A percentile compares a stretch with the other conserved stretches of the same genome.
Conservation (phyloP, 1,140 invertebrate species). For the Latrodectus geometricus region DNA sequence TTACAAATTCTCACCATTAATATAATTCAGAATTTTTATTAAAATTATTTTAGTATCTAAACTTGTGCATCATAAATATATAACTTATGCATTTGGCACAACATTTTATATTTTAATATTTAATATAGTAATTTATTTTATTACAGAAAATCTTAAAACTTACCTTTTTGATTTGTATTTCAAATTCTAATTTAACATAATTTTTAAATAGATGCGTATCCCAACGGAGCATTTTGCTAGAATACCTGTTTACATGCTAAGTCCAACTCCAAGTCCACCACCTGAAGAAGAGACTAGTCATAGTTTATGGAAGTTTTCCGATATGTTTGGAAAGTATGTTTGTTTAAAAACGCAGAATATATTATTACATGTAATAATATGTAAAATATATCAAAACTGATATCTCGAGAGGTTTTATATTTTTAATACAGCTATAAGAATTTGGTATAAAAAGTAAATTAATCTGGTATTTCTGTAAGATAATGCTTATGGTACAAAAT, state of each 20-base stretch:
- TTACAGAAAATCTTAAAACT: neutral
- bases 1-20: too few species aligned
- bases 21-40: too few species aligned
- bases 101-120: neutral
- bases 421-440: too few species aligned
- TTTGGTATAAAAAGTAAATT: too few species aligned
- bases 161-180: neutral
- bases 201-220: slow-evolving; percentile 84
- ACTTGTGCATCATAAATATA: too few species aligned
- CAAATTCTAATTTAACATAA: neutral
- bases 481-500: too few species aligned
- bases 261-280: slow-evolving; percentile 80
- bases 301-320: slow-evolving; percentile 54
- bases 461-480: too few species aligned
- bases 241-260: slow-evolving; percentile 90
- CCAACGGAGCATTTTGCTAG: slow-evolving; percentile 95
- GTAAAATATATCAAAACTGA: too few species aligned
- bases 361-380: neutral
- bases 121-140: slow-evolving; percentile 7
- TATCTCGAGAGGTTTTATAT: too few species aligned
- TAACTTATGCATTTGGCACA: too few species aligned
- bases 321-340: slow-evolving; percentile 56
- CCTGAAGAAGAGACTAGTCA: slow-evolving; percentile 70
- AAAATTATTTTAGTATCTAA: too few species aligned
- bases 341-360: neutral